Base-by-base conservation (phyloP, 2,888 invertebrate species). In the Drosophila austrosaltans region DNA sequence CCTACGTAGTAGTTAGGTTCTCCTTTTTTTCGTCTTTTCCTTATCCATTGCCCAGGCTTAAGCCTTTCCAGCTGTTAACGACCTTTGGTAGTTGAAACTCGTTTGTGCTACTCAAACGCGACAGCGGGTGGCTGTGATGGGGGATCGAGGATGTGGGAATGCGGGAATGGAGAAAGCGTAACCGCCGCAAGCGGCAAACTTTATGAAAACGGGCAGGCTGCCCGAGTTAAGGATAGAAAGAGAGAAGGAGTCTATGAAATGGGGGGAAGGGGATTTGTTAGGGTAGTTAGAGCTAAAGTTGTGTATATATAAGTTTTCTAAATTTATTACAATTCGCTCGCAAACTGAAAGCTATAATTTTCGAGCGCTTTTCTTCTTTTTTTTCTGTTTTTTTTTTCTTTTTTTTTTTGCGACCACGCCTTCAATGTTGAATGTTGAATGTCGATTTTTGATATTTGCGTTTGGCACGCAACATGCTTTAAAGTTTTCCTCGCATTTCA, bases 331-430 rank as follows among this genome's bases (percentile, higher is more conserved):
- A 70, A 88, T 84, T 88, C 83, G 83, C 83, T 83, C 87, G 68
- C 83, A 75, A 88, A 75, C 89, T 83, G 83, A 84, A 88, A 81
- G 87, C 83, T 88, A 88, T 84, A 84, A 84, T 84, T 84, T 84
- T 88, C 79, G 67, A 84, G 84, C 87, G 89, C 83, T 86, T 84
- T 48, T 22, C 2, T 40, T 40, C 2, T 40, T 40, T 40, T n/a
- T 8, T 40, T 40, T 40, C 8, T 40, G 3, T 48, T 5, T 48
- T 48, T 48, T 48, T 53, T 25, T 22, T 48, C 2, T 48, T 22
- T 48, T 22, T 53, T 25, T 36, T 87, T 68, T 58, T 83, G 81
- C 87, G 81, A 73, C 77, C 87, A 78, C 89, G 83, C 83, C 89
- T 62, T 72, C 63, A 76, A 83, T 87, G 88, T 83, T 72, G 64